Base-by-base conservation (phyloP, 2,888 invertebrate genomes). In the Cataglyphis cursor region DNA sequence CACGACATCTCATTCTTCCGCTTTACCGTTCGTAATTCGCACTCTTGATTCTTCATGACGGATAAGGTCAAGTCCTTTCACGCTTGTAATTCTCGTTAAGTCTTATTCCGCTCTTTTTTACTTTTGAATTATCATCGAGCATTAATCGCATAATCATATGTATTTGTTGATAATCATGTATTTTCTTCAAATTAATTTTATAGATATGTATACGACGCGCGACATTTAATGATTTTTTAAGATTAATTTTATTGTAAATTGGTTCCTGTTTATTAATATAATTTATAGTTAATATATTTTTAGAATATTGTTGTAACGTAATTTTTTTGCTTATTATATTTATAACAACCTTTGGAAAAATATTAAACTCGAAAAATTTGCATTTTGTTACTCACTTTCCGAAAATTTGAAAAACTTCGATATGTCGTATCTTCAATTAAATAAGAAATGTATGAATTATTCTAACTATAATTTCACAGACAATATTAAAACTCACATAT, bases 31-130 rank as follows among this genome's bases (percentile, higher is more conserved):
- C 85, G 83, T 82, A 84, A 86, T 86, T 83, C 85, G 75, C 81
- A 57, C 85, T 85, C 87, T 82, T 82, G 82, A 89, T 87, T 89
- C 80, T 76, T 83, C 86, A 90, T 87, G 70, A 51, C 78, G 84
- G 73, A 80, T 85, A 83, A 87, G 82, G 72, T 80, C 78, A 57
- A 68, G 54, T 68, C 38, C 12, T 8, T 38, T 28, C 44, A 28
- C 28, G 38, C 54, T 51, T 68, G 41, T 41, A 51, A 24, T 38
- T 54, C 75, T 38, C 72, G 73, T 31, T 35, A 59, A 31, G 15
- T 44, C 44, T 18, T 31, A 35, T 59, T 31, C 12, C 41, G 15
- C 35, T 41, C 28, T n/a, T 10, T 44, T 78, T 44, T 15, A 18
- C 35, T 62, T 9, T 8, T 15, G 3, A 72, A 80, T 80, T 80